phyloP scores from a whole-genome alignment of 2,797 vertebrate genomes.

The Aeoliscus strigatus region DNA sequence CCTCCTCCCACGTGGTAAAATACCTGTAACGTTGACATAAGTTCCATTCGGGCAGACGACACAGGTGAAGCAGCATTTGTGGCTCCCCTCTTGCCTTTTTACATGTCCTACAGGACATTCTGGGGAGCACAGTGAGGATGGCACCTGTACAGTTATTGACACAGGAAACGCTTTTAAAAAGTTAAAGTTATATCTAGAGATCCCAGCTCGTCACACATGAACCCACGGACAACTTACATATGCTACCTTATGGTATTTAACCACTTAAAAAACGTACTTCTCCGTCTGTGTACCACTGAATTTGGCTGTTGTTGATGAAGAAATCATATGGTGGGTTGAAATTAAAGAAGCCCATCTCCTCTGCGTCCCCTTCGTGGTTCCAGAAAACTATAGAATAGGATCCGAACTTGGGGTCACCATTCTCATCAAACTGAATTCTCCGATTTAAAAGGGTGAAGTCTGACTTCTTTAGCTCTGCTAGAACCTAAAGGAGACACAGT shows the following conservation, averaged over 20 bases:
- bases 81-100: conserved; percentile 44
- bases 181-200: too few relatives aligned
- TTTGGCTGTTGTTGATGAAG: conserved; percentile 52
- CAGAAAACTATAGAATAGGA: conserved; percentile 74
- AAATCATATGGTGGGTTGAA: conserved; percentile 44
- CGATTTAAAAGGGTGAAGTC: conserved; percentile 76
- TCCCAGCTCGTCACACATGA: too few relatives aligned
- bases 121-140: conserved; percentile 66
- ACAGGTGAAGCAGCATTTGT: conserved; percentile 78
- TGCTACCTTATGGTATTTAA: too few relatives aligned
- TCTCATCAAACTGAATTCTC: conserved; percentile 70
- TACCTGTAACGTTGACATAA: conserved; percentile 72
- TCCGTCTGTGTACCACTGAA: conserved; percentile 67
- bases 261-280: conserved; percentile 53
- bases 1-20: background rate
- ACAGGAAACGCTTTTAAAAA: too few relatives aligned
- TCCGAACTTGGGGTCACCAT: conserved; percentile 61
- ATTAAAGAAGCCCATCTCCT: conserved; percentile 65
- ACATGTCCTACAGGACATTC: conserved; percentile 62
- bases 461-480: conserved; percentile 74
- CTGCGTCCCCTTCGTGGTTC: conserved; percentile 46
- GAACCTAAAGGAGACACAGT: conserved; percentile 65
- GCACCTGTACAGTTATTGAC: conserved; percentile 60
- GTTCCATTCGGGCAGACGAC: conserved; percentile 53
- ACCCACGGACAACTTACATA: too few relatives aligned